These are phyloP conservation scores for Heptascelio sp. DNA, from an alignment of 2,888 invertebrate genomes.

Conservation along the genomic window DNA sequence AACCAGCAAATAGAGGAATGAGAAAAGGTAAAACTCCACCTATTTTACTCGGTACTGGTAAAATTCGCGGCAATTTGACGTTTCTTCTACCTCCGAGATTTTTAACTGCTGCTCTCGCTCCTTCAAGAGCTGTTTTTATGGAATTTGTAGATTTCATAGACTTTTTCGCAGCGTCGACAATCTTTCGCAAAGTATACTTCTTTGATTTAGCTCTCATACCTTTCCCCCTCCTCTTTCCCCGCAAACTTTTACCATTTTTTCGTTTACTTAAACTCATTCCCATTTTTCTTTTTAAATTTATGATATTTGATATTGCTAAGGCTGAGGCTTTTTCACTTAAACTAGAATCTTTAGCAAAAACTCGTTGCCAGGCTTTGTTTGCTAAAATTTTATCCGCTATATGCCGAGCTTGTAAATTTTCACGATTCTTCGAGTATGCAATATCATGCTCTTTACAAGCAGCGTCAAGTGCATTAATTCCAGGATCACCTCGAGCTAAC, in stretches of 20 bases:
- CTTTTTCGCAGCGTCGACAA: slow-evolving; percentile 14
- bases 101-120: slow-evolving; percentile 16
- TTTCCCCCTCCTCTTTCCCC: not conserved
- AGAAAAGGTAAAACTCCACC: slow-evolving; percentile 39
- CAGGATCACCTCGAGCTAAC: not conserved
- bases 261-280: not conserved
- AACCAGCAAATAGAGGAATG: slow-evolving; percentile 43
- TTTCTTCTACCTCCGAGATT: slow-evolving; percentile 50
- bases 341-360: not conserved
- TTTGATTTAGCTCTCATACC: not conserved
- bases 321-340: not conserved
- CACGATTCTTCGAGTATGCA: not conserved
- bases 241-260: not conserved
- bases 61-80: slow-evolving; percentile 50
- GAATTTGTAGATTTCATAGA: not conserved
- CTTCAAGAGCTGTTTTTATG: slow-evolving; percentile 22
- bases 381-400: not conserved
- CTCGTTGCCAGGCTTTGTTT: not conserved
- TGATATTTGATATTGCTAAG: not conserved
- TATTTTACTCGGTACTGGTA: not conserved
- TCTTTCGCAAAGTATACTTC: slow-evolving; percentile 1
- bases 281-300: not conserved
- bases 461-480: not conserved
- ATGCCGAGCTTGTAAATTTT: not conserved
- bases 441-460: not conserved